Percentiles rank a stretch among this genome's conserved stretches.
Evolutionary conservation across 1,140 invertebrate genomes (phyloP).

Genomic region (Lethrus apterus): DNA sequence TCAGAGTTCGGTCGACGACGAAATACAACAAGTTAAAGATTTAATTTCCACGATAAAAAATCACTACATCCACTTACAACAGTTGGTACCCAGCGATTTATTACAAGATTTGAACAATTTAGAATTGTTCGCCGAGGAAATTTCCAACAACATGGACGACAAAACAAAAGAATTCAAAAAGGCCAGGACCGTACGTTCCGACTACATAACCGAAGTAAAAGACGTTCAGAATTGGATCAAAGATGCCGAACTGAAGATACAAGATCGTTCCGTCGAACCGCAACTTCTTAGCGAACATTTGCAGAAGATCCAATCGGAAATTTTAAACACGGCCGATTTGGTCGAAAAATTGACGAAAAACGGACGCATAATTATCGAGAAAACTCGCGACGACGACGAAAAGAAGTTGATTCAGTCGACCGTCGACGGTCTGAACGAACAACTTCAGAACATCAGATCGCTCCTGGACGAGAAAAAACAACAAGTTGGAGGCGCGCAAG

Average conservation of each 20-base stretch:
- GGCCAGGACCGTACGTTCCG: slow-evolving; percentile 69
- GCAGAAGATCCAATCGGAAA: slow-evolving; percentile 67
- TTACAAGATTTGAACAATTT: slow-evolving; percentile 65
- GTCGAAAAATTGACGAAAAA: slow-evolving; percentile 71
- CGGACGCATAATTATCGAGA: slow-evolving; percentile 69
- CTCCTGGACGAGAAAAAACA: slow-evolving; percentile 77
- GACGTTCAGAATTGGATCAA: slow-evolving; percentile 75
- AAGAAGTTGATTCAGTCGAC: slow-evolving; percentile 68
- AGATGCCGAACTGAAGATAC: slow-evolving; percentile 71
- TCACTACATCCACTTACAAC: slow-evolving; percentile 55
- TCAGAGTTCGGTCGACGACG: slow-evolving; percentile 45
- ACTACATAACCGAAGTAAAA: slow-evolving; percentile 72
- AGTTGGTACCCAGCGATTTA: slow-evolving; percentile 66
- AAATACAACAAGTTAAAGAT: slow-evolving; percentile 51
- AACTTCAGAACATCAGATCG: slow-evolving; percentile 65
- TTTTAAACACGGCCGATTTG: slow-evolving; percentile 63
- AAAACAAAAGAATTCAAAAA: slow-evolving; percentile 80
- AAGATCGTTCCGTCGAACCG: slow-evolving; percentile 72
- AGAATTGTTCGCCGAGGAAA: slow-evolving; percentile 71
- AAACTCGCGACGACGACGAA: slow-evolving; percentile 69
- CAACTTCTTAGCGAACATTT: slow-evolving; percentile 67
- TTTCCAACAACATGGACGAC: slow-evolving; percentile 72
- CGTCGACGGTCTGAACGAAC: slow-evolving; percentile 65
- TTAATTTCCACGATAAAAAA: slow-evolving; percentile 58
- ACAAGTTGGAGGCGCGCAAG: slow-evolving; percentile 77